phyloP scores from a whole-genome alignment of 1,140 invertebrate genomes.

The Polypedilum vanderplanki region DNA sequence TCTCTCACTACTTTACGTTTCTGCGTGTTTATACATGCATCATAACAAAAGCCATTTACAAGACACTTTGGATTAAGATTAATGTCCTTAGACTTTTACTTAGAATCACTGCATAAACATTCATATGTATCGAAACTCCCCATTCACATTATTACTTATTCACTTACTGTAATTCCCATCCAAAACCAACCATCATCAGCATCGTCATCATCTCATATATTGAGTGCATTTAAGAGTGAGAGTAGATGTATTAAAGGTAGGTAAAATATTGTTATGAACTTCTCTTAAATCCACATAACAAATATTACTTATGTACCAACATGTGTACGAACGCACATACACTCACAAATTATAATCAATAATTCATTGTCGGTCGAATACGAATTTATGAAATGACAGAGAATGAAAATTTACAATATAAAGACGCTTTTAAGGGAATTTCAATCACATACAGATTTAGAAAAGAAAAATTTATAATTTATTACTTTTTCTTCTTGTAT shows the following conservation, averaged over 20 bases:
- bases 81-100: background rate
- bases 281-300: background rate
- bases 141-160: no score
- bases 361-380: background rate
- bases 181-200: background rate
- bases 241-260: background rate
- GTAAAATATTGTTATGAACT: slow-evolving; percentile 20
- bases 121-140: no score
- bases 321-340: background rate
- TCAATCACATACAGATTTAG: slow-evolving; percentile 4
- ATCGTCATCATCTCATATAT: background rate
- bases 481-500: background rate
- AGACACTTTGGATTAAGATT: slow-evolving; percentile 18
- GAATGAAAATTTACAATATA: background rate
- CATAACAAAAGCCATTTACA: slow-evolving; percentile 12
- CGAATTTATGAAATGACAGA: background rate
- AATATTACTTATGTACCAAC: slow-evolving; percentile 13
- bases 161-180: background rate
- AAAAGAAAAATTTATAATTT: background rate
- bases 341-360: slow-evolving; percentile 12
- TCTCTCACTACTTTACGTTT: background rate
- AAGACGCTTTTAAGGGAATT: background rate
- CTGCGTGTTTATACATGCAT: background rate
- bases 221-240: slow-evolving; percentile 2
- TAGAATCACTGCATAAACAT: no score